phyloP scores from a whole-genome alignment of 2,797 vertebrate genomes.

The Heterohyrax brucei region DNA sequence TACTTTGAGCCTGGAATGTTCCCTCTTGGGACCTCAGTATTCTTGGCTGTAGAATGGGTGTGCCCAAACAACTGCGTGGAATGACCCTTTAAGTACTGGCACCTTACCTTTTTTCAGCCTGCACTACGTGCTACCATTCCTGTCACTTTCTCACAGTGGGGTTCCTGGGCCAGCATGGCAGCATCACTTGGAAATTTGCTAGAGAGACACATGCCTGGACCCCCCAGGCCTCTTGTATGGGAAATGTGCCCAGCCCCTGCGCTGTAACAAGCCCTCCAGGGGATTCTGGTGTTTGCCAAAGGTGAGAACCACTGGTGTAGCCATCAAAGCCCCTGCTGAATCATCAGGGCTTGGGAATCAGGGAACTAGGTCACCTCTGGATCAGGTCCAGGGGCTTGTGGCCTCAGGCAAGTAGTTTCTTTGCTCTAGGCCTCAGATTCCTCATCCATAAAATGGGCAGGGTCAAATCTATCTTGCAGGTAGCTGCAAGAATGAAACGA shows the following conservation, averaged over 20 bases:
- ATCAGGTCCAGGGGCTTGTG: neutral
- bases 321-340: neutral
- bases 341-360: neutral
- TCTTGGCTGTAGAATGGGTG: neutral
- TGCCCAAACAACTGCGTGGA: neutral
- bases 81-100: neutral
- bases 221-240: neutral
- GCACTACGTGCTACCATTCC: accelerated
- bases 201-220: neutral
- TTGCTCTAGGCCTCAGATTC: neutral
- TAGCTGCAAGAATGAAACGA: neutral
- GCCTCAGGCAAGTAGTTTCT: neutral
- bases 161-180: neutral
- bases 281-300: neutral
- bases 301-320: neutral
- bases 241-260: neutral
- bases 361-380: neutral
- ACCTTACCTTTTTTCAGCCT: neutral
- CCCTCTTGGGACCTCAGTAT: neutral
- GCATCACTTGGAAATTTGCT: neutral
- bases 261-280: neutral
- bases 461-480: neutral
- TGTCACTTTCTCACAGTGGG: neutral
- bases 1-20: neutral
- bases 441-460: neutral